phyloP scores from a whole-genome alignment of 92 coral and sea anemone genomes.

The Galaxea fascicularis region DNA sequence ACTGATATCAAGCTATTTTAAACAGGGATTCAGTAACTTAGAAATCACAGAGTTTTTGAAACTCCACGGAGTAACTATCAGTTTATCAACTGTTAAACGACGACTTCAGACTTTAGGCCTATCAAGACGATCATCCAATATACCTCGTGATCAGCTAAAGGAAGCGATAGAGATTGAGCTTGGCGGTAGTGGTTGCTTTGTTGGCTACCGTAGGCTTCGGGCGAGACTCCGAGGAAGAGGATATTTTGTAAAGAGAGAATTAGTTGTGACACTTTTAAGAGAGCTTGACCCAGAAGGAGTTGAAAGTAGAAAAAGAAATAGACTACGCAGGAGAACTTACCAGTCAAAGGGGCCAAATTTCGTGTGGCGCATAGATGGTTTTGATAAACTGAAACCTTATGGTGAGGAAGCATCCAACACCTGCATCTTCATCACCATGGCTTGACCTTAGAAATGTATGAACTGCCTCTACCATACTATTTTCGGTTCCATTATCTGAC shows the following conservation, averaged over 20 bases:
- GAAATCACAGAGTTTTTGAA: conserved; percentile 62
- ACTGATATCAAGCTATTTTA: conserved; percentile 54
- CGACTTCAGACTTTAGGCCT: conserved; percentile 38
- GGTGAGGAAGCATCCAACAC: no score
- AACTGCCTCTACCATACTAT: no score
- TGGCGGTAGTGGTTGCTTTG: conserved; percentile 51
- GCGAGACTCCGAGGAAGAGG: conserved; percentile 30
- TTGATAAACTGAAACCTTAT: no score
- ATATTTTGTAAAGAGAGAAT: conserved; percentile 10
- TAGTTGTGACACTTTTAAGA: neutral
- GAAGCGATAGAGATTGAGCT: no score
- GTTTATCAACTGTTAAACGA: conserved; percentile 58
- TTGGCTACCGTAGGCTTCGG: conserved; percentile 21
- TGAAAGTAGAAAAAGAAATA: no score
- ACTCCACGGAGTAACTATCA: conserved; percentile 53
- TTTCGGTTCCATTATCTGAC: no score
- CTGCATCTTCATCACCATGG: no score
- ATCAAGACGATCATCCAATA: conserved; percentile 28
- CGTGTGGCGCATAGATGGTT: no score
- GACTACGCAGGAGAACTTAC: no score
- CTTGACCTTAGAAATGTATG: no score
- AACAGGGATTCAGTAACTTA: no score
- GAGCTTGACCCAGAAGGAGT: conserved; percentile 56
- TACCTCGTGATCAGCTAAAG: conserved; percentile 21
- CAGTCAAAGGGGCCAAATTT: no score